These are phyloP conservation scores for Stigmatopora nigra DNA, from an alignment of 2,113 vertebrate species.

Conservation along the genomic window DNA sequence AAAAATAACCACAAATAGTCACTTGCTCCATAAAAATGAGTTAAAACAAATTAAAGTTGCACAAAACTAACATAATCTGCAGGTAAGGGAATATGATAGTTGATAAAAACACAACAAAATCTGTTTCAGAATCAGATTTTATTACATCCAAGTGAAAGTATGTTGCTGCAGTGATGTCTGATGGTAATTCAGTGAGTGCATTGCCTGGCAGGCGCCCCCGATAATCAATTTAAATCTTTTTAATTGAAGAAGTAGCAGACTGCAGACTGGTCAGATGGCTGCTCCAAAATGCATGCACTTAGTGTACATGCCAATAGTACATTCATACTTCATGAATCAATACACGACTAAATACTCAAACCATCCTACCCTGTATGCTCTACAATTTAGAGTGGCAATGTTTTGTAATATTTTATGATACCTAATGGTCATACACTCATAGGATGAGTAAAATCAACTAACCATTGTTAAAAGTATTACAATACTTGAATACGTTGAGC, in stretches of 20 bases:
- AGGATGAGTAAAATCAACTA: too few species aligned
- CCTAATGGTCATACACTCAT: too few species aligned
- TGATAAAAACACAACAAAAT: background rate
- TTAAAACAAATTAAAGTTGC: too few species aligned
- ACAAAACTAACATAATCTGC: too few species aligned
- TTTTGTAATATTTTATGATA: background rate
- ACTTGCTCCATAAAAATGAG: too few species aligned
- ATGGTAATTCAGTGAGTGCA: background rate
- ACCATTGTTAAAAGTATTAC: too few species aligned
- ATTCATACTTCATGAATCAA: background rate
- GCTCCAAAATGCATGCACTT: background rate
- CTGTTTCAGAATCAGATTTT: background rate
- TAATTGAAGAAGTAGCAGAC: background rate
- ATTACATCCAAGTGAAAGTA: background rate
- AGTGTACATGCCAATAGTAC: background rate
- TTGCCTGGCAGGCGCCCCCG: background rate
- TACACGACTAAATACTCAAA: background rate
- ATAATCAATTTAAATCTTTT: background rate
- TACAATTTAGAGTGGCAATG: background rate
- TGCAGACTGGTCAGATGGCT: background rate
- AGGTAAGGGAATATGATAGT: too few species aligned
- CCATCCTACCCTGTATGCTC: too few species aligned
- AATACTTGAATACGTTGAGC: too few species aligned
- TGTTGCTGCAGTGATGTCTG: background rate
- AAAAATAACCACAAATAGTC: too few species aligned